These are phyloP conservation scores for Gavialis gangeticus DNA, from an alignment of 2,113 vertebrate genomes.

Conservation along the genomic window DNA sequence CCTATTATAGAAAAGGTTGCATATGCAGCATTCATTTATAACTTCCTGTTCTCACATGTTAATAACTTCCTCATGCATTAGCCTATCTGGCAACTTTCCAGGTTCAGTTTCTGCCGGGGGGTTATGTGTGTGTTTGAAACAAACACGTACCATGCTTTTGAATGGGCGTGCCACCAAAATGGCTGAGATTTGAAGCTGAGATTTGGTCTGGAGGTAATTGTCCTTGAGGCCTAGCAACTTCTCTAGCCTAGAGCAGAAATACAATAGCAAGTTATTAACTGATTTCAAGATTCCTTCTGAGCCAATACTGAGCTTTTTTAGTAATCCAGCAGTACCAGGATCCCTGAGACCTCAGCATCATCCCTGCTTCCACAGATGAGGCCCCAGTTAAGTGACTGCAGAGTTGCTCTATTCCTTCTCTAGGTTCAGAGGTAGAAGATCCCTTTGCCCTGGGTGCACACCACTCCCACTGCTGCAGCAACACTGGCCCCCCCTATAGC, in stretches of 20 bases:
- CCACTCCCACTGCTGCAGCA: no score
- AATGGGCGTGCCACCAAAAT: conserved; percentile 48
- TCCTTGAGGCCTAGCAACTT: conserved; percentile 37
- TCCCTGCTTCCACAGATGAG: no score
- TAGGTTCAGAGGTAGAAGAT: no score
- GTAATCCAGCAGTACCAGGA: neutral
- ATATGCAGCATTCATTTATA: conserved; percentile 40
- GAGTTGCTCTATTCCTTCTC: no score
- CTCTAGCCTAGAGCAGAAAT: neutral
- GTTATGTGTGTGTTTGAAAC: conserved; percentile 39
- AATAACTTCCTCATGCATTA: conserved; percentile 61
- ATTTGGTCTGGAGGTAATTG: neutral
- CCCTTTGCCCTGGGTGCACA: no score
- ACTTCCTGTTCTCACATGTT: conserved; percentile 55
- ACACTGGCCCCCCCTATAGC: no score
- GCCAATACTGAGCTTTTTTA: neutral
- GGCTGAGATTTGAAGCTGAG: conserved; percentile 5
- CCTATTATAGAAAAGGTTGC: conserved; percentile 46
- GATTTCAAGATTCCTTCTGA: conserved; percentile 7
- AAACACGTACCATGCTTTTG: conserved; percentile 42
- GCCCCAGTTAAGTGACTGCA: no score
- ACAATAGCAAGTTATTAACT: neutral
- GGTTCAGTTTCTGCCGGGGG: conserved; percentile 55
- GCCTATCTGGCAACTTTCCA: conserved; percentile 38
- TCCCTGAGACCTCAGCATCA: no score